Conservation (phyloP, 2,888 invertebrate genomes). For the Syrista parreyssii region DNA sequence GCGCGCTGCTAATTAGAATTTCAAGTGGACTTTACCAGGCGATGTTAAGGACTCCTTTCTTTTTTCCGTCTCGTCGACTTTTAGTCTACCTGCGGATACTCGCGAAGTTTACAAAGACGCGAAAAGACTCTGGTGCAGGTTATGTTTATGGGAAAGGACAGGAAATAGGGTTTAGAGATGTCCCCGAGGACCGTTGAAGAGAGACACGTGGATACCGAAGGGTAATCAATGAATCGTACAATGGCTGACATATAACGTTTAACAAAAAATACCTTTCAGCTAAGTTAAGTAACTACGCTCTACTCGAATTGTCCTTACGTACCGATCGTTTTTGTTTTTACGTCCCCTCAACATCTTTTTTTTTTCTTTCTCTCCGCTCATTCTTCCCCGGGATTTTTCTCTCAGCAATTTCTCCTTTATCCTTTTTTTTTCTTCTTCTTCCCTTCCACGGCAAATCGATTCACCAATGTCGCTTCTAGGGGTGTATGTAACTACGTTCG, state of each 20-base stretch:
- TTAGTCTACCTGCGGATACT: neutral
- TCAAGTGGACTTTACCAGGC: neutral
- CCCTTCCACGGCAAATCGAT: neutral
- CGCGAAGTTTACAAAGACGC: neutral
- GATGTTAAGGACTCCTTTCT: neutral
- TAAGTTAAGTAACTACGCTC: neutral
- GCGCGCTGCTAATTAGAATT: neutral
- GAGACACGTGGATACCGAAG: neutral
- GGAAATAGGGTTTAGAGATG: neutral
- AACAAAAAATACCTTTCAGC: neutral
- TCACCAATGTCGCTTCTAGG: neutral
- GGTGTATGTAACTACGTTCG: neutral
- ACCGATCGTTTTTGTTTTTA: neutral
- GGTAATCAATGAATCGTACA: neutral
- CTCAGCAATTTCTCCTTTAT: neutral
- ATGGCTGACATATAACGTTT: neutral
- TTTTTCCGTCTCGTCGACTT: neutral
- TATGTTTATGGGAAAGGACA: neutral
- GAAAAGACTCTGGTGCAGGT: neutral
- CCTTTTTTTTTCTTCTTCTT: neutral
- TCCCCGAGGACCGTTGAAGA: neutral
- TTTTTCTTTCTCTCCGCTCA: neutral
- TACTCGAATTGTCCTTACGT: neutral
- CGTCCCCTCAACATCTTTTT: too few relatives aligned
- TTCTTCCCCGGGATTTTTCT: neutral